Evolutionary conservation across 2,797 vertebrate genomes (phyloP).

Genomic region (Mus minutoides): DNA sequence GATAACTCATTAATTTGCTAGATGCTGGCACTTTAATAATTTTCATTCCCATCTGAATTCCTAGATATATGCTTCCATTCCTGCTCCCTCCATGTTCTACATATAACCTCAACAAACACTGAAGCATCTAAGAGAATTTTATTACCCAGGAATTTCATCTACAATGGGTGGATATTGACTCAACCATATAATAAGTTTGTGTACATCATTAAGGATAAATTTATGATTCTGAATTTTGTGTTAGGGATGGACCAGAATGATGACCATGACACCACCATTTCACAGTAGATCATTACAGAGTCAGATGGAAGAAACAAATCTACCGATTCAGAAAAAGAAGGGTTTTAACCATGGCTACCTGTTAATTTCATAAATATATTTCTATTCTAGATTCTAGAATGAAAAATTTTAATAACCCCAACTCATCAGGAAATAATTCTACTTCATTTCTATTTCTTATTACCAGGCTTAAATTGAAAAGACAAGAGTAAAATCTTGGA

Average conservation of each 20-base stretch:
- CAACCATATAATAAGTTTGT: background rate
- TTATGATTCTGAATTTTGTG: slow-evolving; percentile 37
- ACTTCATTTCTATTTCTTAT: background rate
- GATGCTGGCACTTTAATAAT: background rate
- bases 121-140: background rate
- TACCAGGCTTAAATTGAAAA: background rate
- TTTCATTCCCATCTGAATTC: background rate
- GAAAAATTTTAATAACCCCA: slow-evolving; percentile 30
- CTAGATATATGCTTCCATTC: background rate
- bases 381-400: background rate
- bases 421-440: slow-evolving; percentile 29
- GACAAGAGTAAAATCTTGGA: background rate
- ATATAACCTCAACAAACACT: background rate
- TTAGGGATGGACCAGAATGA: slow-evolving; percentile 13
- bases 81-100: background rate
- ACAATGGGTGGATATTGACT: background rate
- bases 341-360: background rate
- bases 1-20: background rate
- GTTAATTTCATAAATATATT: slow-evolving; percentile 43
- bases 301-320: slow-evolving; percentile 71
- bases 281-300: slow-evolving; percentile 12
- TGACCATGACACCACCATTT: background rate
- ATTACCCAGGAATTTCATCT: background rate
- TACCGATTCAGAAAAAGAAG: slow-evolving; percentile 49
- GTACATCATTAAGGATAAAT: background rate